Conservation (phyloP, 2,797 vertebrate genomes). For the Phataginus tetradactyla region DNA sequence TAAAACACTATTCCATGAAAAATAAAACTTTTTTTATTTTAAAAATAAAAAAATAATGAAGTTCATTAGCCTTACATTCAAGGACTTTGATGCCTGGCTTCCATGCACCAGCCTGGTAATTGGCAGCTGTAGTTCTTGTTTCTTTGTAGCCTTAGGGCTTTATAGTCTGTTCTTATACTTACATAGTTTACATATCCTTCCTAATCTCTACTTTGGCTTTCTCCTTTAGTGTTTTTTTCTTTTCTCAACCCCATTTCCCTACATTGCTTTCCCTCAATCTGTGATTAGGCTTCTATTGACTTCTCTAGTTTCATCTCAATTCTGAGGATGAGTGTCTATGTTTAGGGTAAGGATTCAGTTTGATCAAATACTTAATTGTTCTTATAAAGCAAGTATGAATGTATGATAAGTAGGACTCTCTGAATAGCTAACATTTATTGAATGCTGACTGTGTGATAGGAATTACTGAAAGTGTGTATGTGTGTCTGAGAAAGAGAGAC, state of each 20-base stretch:
- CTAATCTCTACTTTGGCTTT: neutral
- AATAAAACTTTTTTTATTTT: no score
- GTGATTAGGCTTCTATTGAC: neutral
- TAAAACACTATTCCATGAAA: constrained; percentile 9
- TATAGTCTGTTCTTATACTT: neutral
- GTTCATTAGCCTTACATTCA: neutral
- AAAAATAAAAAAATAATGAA: no score
- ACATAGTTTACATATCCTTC: neutral
- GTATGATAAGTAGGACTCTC: neutral
- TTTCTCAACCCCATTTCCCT: neutral
- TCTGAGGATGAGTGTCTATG: neutral
- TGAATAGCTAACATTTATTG: neutral
- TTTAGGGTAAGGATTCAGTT: neutral
- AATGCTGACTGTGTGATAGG: neutral
- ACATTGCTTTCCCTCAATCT: neutral
- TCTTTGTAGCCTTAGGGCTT: neutral
- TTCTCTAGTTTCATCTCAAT: constrained; percentile 4
- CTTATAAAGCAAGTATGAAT: neutral
- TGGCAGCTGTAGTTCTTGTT: neutral
- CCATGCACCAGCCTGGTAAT: neutral
- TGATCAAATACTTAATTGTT: neutral
- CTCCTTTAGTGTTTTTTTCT: neutral
- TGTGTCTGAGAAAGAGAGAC: neutral
- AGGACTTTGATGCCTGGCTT: neutral
- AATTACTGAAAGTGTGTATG: neutral